Evolutionary conservation across 2,797 vertebrate genomes (phyloP).

Genomic region (Girardinus metallicus): DNA sequence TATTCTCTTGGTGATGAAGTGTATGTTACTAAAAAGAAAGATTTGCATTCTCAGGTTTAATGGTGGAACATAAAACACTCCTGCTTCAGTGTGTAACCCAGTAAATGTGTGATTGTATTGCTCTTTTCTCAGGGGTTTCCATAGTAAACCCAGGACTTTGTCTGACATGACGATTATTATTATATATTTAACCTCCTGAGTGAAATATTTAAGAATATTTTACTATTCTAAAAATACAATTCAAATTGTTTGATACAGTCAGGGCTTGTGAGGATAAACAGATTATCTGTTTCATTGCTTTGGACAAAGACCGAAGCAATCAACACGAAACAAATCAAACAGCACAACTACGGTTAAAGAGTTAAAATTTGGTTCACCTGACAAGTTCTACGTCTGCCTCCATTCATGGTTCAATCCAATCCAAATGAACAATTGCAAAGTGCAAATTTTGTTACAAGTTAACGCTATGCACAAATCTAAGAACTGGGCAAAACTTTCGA

Average conservation of each 20-base stretch:
- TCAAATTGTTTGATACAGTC: not conserved
- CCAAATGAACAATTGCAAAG: not conserved
- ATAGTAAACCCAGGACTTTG: not conserved
- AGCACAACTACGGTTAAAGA: not conserved
- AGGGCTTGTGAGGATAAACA: not conserved
- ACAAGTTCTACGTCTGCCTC: not conserved
- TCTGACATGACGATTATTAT: conserved; percentile 1
- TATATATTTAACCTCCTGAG: not conserved
- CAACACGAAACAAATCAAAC: not conserved
- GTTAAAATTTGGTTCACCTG: not conserved
- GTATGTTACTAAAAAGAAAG: not conserved
- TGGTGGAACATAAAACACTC: not conserved
- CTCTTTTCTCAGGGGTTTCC: not conserved
- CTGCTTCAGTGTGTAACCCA: not conserved
- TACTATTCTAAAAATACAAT: not conserved
- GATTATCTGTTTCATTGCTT: not conserved
- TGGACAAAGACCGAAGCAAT: not conserved
- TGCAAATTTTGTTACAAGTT: not conserved
- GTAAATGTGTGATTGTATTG: not conserved
- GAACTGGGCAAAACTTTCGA: not conserved
- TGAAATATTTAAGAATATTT: not conserved
- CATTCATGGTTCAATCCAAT: not conserved
- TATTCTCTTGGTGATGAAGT: not conserved
- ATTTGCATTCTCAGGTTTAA: conserved; percentile 1
- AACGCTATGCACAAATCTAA: not conserved